A percentile compares a stretch with the other conserved stretches of the same genome.
These are phyloP conservation scores for Scleropages formosus DNA, from an alignment of 2,797 vertebrate species.

Conservation along the genomic window DNA sequence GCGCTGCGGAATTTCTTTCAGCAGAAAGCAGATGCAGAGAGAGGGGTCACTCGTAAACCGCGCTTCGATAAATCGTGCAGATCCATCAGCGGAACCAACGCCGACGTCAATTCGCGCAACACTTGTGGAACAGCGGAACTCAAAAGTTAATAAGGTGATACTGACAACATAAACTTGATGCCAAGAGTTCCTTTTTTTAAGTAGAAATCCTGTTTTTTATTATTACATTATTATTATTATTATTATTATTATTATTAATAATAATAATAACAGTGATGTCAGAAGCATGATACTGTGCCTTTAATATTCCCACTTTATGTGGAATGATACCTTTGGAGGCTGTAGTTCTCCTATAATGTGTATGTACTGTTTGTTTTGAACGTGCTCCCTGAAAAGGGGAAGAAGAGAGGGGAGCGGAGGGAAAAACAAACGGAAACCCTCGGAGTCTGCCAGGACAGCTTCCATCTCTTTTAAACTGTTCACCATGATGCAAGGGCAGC, in stretches of 20 bases:
- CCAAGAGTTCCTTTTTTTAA: no score
- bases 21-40: constrained; percentile 9
- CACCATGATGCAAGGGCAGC: constrained; percentile 57
- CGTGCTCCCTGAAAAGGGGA: constrained; percentile 38
- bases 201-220: no score
- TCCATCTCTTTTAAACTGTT: constrained; percentile 54
- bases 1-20: no score
- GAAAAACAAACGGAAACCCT: constrained; percentile 51
- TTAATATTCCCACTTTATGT: constrained; percentile 50
- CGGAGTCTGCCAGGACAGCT: constrained; percentile 46
- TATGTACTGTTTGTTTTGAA: constrained; percentile 60
- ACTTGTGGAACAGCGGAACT: background rate
- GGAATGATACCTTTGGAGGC: constrained; percentile 47
- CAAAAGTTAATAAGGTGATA: no score
- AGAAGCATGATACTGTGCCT: constrained; percentile 34
- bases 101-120: background rate
- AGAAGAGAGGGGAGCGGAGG: constrained; percentile 39
- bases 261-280: no score
- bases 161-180: no score
- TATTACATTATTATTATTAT: no score
- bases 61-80: background rate
- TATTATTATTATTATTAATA: no score
- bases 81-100: background rate
- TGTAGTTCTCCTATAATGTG: constrained; percentile 47
- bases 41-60: background rate